Conservation (phyloP, 2,113 vertebrate species). For the Actenoides lindsayi region DNA sequence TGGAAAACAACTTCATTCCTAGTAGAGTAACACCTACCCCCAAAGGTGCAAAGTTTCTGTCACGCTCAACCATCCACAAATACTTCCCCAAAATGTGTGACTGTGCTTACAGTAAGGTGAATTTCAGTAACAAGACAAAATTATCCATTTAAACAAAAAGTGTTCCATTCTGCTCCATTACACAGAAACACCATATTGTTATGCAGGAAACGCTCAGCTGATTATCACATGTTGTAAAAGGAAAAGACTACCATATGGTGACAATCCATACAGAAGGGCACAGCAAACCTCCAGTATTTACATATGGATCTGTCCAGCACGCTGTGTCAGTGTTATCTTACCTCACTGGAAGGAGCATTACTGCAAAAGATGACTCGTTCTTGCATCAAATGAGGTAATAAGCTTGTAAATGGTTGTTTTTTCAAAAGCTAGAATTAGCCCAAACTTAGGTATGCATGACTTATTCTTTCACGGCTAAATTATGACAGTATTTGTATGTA, state of each 20-base stretch:
- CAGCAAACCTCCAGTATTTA: neutral
- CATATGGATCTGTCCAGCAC: neutral
- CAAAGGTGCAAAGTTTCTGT: neutral
- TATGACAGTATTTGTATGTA: slow-evolving; percentile 31
- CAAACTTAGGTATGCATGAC: slow-evolving; percentile 2
- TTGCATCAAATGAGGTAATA: slow-evolving; percentile 12
- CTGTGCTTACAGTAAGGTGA: neutral
- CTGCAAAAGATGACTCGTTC: slow-evolving; percentile 5
- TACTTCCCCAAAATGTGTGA: neutral
- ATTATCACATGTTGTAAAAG: neutral
- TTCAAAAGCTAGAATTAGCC: slow-evolving; percentile 3
- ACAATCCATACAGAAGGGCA: neutral
- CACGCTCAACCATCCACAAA: neutral
- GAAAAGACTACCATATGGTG: neutral
- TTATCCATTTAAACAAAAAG: slow-evolving; percentile 4
- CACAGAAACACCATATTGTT: neutral
- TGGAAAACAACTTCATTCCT: neutral
- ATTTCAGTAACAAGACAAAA: neutral
- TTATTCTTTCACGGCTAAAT: slow-evolving; percentile 1
- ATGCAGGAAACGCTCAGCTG: neutral
- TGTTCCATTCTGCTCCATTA: slow-evolving; percentile 1
- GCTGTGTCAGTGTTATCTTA: neutral
- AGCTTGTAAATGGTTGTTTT: slow-evolving; percentile 2
- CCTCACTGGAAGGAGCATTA: neutral
- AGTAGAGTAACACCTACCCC: neutral